Percentiles rank a stretch among this genome's conserved stretches.
Evolutionary conservation across 2,113 vertebrate genomes (phyloP).

Genomic region (Parus major): DNA sequence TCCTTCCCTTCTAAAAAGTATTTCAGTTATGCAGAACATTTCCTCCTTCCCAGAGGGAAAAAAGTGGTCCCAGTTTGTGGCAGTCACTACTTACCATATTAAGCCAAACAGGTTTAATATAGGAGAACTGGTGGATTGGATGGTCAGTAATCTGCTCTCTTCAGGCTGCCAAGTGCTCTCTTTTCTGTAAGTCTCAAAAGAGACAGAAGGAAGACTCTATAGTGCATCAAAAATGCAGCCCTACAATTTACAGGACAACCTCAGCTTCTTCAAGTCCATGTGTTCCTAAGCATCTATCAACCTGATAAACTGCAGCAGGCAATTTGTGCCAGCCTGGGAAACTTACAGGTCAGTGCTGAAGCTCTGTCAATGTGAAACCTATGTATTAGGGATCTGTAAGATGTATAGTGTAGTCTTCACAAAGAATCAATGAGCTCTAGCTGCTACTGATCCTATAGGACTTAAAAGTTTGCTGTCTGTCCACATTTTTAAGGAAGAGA

Average conservation of each 20-base stretch:
- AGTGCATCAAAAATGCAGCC: fast-evolving
- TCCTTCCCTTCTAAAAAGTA: not conserved
- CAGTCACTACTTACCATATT: not conserved
- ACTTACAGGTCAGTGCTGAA: not conserved
- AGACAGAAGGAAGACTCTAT: not conserved
- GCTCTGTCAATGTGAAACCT: not conserved
- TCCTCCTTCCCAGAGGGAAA: not conserved
- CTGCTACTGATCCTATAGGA: not conserved
- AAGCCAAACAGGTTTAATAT: not conserved
- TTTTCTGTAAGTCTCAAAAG: not conserved
- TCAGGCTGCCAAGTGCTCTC: not conserved
- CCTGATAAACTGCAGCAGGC: not conserved
- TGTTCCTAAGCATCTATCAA: not conserved
- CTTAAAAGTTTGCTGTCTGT: not conserved
- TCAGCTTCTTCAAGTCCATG: not conserved
- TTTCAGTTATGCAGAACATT: not conserved
- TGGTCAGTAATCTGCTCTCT: not conserved
- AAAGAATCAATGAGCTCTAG: not conserved
- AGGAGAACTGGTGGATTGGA: not conserved
- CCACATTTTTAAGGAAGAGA: not conserved
- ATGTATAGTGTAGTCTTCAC: not conserved
- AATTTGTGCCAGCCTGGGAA: not conserved
- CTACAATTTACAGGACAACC: not conserved
- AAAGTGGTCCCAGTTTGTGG: not conserved
- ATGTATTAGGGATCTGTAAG: not conserved